Evolutionary conservation across 2,797 vertebrate genomes (phyloP).

Genomic region (Halcyon smyrnensis): DNA sequence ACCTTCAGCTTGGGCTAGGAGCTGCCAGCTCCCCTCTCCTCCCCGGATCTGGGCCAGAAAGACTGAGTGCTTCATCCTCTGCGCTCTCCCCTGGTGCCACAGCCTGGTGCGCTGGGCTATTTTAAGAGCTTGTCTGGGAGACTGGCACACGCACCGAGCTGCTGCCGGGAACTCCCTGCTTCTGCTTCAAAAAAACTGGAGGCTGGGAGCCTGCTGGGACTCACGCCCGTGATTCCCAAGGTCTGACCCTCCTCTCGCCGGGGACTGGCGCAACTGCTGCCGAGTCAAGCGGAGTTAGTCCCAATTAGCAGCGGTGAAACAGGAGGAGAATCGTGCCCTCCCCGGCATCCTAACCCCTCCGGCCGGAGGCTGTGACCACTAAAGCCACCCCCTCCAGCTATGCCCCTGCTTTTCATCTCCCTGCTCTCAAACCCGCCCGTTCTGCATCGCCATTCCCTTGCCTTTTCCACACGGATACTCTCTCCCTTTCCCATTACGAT

Average conservation of each 20-base stretch:
- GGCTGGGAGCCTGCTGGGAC: constrained; percentile 66
- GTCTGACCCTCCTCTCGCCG: constrained; percentile 58
- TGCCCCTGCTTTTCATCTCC: neutral
- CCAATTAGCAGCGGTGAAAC: constrained; percentile 33
- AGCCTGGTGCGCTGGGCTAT: constrained; percentile 63
- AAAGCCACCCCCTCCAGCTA: neutral
- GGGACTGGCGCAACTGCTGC: constrained; percentile 3
- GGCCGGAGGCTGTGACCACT: neutral
- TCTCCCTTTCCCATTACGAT: constrained; percentile 50
- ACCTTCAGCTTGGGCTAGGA: neutral
- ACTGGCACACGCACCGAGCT: constrained; percentile 49
- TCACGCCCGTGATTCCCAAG: constrained; percentile 68
- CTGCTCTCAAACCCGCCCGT: neutral
- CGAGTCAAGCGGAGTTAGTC: constrained; percentile 32
- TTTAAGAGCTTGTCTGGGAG: constrained; percentile 67
- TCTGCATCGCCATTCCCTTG: constrained; percentile 12
- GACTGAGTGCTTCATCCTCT: constrained; percentile 41
- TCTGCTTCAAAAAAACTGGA: constrained; percentile 55
- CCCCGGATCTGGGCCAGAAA: constrained; percentile 50
- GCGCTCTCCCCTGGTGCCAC: constrained; percentile 56
- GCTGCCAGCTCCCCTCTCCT: neutral
- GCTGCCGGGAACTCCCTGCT: constrained; percentile 68
- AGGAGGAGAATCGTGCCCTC: constrained; percentile 6
- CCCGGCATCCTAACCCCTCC: neutral
- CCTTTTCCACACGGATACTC: constrained; percentile 37